Conservation (phyloP, 2,797 vertebrate genomes). For the Pangasius larnaudii region DNA sequence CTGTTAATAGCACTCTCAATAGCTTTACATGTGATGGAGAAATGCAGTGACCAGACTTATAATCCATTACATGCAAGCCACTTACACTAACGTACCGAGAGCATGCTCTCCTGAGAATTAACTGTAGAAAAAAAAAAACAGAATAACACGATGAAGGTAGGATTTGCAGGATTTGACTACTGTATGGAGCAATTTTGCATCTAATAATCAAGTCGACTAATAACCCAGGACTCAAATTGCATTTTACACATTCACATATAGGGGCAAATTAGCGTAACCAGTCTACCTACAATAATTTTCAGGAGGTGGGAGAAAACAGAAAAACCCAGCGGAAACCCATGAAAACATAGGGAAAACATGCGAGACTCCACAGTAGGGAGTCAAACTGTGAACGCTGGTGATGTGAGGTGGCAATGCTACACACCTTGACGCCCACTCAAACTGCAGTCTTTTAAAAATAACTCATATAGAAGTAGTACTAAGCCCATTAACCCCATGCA, state of each 20-base stretch:
- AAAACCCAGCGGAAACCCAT: background rate
- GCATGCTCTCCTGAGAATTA: background rate
- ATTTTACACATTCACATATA: background rate
- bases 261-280: background rate
- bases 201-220: background rate
- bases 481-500: background rate
- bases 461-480: too few species aligned
- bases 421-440: background rate
- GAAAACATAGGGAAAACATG: background rate
- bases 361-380: background rate
- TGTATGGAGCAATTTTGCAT: background rate
- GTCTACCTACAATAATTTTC: background rate
- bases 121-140: background rate
- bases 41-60: background rate
- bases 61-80: slow-evolving; percentile 27
- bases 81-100: background rate
- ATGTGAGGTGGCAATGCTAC: background rate
- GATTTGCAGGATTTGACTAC: background rate
- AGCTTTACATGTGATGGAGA: slow-evolving; percentile 7
- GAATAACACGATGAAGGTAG: background rate
- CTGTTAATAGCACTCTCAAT: slow-evolving; percentile 30
- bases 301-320: background rate
- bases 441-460: background rate
- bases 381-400: background rate
- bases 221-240: background rate